Percentiles rank a stretch among this genome's conserved stretches.
These are phyloP conservation scores for Zonotrichia leucophrys DNA, from an alignment of 2,113 vertebrate species.

Conservation along the genomic window DNA sequence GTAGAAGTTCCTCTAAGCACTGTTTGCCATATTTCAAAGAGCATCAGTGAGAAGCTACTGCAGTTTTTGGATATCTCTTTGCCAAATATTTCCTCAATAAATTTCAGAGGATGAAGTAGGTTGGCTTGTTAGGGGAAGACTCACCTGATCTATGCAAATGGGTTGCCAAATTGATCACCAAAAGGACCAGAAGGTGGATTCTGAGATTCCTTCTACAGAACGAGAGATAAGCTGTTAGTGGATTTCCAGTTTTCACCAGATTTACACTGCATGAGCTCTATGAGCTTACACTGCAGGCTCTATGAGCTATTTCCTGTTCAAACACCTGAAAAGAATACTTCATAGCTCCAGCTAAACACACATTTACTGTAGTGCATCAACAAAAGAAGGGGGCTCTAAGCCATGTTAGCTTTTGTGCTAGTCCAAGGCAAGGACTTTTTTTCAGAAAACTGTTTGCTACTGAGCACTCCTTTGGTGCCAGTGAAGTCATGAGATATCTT, in stretches of 20 bases:
- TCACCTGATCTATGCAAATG: conserved; percentile 84
- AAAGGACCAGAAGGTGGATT: conserved; percentile 68
- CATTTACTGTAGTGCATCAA: not conserved
- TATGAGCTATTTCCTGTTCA: not conserved
- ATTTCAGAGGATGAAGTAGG: not conserved
- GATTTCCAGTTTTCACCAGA: not conserved
- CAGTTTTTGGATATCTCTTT: not conserved
- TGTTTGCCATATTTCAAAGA: not conserved
- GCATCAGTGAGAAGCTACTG: not conserved
- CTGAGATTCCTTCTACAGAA: conserved; percentile 34
- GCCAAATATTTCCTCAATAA: not conserved
- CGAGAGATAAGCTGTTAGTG: not conserved
- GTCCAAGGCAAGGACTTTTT: not conserved
- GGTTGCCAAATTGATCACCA: conserved; percentile 85
- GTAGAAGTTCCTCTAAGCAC: not conserved
- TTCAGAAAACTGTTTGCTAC: not conserved
- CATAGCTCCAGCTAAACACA: not conserved
- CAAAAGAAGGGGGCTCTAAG: not conserved
- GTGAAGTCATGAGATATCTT: not conserved
- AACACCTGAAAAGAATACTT: not conserved
- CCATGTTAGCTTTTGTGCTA: not conserved
- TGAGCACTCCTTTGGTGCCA: not conserved
- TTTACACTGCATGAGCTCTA: not conserved
- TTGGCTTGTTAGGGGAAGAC: not conserved
- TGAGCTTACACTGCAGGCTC: no score